Conservation (phyloP, 2,888 invertebrate species). For the Pemphredon lugubris region DNA sequence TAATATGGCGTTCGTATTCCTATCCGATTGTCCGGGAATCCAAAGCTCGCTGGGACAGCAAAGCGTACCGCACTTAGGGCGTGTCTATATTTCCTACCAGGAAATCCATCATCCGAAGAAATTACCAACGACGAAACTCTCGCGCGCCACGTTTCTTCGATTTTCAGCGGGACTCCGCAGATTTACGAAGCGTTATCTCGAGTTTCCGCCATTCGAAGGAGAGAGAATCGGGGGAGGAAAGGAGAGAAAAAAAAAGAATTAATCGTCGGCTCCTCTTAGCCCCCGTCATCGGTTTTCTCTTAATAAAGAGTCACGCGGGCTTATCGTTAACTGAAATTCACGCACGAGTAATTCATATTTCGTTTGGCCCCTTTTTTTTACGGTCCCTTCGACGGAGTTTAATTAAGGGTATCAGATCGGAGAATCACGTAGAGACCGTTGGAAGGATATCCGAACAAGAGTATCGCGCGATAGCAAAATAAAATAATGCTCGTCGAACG, state of each 20-base stretch:
- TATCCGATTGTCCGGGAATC: constrained; percentile 34
- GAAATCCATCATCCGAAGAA: constrained; percentile 36
- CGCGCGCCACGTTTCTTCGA: constrained; percentile 22
- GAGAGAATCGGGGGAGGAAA: neutral
- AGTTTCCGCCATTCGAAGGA: constrained; percentile 19
- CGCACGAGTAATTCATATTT: neutral
- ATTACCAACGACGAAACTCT: constrained; percentile 45
- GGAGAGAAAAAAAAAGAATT: neutral
- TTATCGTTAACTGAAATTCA: constrained; percentile 8
- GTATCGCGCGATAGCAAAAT: too few species aligned
- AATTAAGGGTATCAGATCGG: constrained; percentile 1
- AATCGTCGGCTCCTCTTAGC: constrained; percentile 17
- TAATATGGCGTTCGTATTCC: constrained; percentile 19
- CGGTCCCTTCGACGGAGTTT: neutral
- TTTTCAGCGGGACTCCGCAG: constrained; percentile 14
- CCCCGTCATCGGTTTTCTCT: constrained; percentile 5
- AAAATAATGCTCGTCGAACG: too few species aligned
- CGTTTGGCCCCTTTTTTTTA: neutral
- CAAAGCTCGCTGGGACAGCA: constrained; percentile 7
- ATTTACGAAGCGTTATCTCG: constrained; percentile 37
- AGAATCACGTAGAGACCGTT: too few species aligned
- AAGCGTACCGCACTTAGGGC: neutral
- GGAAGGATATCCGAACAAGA: too few species aligned
- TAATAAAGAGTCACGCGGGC: neutral
- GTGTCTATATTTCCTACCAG: constrained; percentile 24